A percentile compares a stretch with the other conserved stretches of the same genome.
Conservation (phyloP, 2,797 vertebrate genomes). For the Phalloptychus januarius region DNA sequence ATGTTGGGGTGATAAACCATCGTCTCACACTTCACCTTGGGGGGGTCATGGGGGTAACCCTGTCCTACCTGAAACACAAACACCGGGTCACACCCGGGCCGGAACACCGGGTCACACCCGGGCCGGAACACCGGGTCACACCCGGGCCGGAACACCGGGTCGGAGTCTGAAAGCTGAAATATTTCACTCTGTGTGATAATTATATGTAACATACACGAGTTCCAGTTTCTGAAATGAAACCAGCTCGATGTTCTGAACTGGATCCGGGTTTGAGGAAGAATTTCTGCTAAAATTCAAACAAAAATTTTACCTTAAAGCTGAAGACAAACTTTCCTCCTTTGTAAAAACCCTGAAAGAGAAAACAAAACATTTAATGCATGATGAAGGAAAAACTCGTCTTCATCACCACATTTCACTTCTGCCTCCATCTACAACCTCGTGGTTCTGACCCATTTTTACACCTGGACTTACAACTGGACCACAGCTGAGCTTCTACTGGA, state of each 20-base stretch:
- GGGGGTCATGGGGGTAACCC: slow-evolving; percentile 95
- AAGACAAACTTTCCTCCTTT: slow-evolving; percentile 95
- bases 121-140: no score
- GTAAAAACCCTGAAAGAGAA: slow-evolving; percentile 88
- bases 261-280: neutral
- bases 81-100: neutral
- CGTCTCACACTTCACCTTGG: slow-evolving; percentile 96
- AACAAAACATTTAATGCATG: slow-evolving; percentile 1
- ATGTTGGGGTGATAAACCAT: slow-evolving; percentile 99
- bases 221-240: no score
- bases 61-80: slow-evolving; percentile 87
- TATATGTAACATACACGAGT: no score
- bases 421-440: neutral
- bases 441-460: neutral
- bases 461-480: neutral
- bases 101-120: no score
- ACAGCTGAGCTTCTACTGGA: neutral
- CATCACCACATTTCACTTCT: neutral
- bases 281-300: neutral
- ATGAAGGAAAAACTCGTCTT: neutral
- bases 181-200: no score
- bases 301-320: slow-evolving; percentile 92
- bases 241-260: neutral
- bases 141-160: no score
- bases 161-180: no score